These are phyloP conservation scores for Poeciliopsis gracilis DNA, from an alignment of 2,797 vertebrate genomes.

Conservation along the genomic window DNA sequence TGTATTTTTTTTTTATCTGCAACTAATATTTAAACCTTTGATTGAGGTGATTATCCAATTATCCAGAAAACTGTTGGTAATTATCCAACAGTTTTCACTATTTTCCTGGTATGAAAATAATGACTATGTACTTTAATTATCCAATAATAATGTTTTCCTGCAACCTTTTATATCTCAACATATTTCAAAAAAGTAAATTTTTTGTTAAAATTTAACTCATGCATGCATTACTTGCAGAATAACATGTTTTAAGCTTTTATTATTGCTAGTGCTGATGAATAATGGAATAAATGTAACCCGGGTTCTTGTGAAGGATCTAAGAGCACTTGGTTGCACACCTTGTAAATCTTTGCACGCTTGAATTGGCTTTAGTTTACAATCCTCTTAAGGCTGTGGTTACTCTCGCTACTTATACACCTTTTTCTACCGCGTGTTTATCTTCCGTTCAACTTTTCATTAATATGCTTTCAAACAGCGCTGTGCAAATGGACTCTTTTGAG, in stretches of 20 bases:
- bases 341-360: not conserved
- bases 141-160: not conserved
- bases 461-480: not conserved
- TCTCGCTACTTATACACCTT: not conserved
- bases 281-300: not conserved
- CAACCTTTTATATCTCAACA: not conserved
- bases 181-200: not conserved
- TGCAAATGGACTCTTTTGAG: not conserved
- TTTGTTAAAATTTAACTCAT: not conserved
- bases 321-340: not conserved
- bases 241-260: not conserved
- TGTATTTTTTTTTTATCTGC: not conserved
- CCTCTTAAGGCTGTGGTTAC: not conserved
- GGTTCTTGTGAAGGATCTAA: not conserved
- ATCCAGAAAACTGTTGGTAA: too few relatives aligned
- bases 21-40: not conserved
- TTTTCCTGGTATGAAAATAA: not conserved
- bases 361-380: constrained; percentile 6
- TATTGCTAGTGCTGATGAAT: not conserved
- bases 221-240: not conserved
- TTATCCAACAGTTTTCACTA: not conserved
- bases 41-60: not conserved
- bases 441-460: not conserved
- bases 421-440: not conserved
- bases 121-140: not conserved